Conservation (phyloP, 1,140 invertebrate genomes). For the Philopotamus ludificatus region DNA sequence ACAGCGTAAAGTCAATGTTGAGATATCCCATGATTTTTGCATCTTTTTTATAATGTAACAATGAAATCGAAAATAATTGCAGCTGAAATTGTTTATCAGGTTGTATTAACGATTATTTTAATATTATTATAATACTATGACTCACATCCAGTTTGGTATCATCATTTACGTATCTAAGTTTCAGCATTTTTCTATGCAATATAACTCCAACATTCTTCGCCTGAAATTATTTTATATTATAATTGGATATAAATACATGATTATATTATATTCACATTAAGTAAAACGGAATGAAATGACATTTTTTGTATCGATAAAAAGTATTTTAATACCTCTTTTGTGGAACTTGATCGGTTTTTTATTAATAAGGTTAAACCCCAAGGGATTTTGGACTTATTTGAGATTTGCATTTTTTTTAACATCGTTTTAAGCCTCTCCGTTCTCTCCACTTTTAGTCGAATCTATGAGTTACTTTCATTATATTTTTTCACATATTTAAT, state of each 20-base stretch:
- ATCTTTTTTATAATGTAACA: constrained; percentile 22
- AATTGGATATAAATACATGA: constrained; percentile 1
- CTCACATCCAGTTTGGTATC: too few species aligned
- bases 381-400: too few species aligned
- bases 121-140: not conserved
- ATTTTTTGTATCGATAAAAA: too few species aligned
- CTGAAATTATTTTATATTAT: constrained; percentile 7
- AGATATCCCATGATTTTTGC: constrained; percentile 18
- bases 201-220: constrained; percentile 1
- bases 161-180: too few species aligned
- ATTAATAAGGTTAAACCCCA: too few species aligned
- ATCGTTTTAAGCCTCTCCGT: too few species aligned
- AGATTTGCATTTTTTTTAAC: too few species aligned
- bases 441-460: too few species aligned
- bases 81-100: constrained; percentile 13
- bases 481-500: too few species aligned
- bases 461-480: too few species aligned
- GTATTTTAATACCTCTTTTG: too few species aligned
- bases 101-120: not conserved
- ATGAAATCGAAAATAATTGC: constrained; percentile 18
- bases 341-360: too few species aligned
- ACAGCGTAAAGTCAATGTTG: constrained; percentile 10
- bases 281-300: not conserved
- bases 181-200: constrained; percentile 2
- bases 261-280: constrained; percentile 9